phyloP scores from a whole-genome alignment of 2,888 invertebrate species.

The Trichopria drosophilae region DNA sequence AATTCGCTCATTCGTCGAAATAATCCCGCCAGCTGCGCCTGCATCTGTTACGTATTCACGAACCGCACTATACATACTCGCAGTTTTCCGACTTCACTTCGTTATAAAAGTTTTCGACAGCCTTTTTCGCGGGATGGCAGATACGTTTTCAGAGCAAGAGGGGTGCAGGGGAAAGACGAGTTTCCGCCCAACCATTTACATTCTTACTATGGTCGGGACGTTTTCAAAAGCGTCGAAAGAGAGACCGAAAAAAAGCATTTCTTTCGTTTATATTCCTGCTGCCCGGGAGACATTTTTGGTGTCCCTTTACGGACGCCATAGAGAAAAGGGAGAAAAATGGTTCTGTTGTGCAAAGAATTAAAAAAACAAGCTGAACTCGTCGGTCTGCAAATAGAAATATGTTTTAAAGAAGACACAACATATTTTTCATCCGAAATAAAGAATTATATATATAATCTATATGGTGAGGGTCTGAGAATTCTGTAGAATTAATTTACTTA shows the following conservation, averaged over 20 bases:
- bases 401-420: no score
- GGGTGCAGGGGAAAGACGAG: constrained; percentile 30
- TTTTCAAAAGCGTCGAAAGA: constrained; percentile 19
- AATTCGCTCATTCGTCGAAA: constrained; percentile 37
- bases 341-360: neutral
- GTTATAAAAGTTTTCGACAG: constrained; percentile 40
- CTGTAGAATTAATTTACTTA: no score
- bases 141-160: constrained; percentile 30
- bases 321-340: neutral
- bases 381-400: no score
- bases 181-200: constrained; percentile 44
- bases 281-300: constrained; percentile 26
- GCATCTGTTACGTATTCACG: no score
- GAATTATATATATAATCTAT: no score
- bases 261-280: constrained; percentile 14
- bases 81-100: constrained; percentile 30
- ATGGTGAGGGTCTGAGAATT: no score
- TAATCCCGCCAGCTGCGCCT: constrained; percentile 52
- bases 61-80: constrained; percentile 46
- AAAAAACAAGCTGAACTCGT: neutral
- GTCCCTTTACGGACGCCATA: constrained; percentile 28
- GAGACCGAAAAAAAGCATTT: constrained; percentile 6
- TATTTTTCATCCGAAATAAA: no score
- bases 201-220: constrained; percentile 42
- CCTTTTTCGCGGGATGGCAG: constrained; percentile 38